Evolutionary conservation across 2,797 vertebrate genomes (phyloP), one percentile per base, ranked within the genome.

Genomic region (Xenops minutus): DNA sequence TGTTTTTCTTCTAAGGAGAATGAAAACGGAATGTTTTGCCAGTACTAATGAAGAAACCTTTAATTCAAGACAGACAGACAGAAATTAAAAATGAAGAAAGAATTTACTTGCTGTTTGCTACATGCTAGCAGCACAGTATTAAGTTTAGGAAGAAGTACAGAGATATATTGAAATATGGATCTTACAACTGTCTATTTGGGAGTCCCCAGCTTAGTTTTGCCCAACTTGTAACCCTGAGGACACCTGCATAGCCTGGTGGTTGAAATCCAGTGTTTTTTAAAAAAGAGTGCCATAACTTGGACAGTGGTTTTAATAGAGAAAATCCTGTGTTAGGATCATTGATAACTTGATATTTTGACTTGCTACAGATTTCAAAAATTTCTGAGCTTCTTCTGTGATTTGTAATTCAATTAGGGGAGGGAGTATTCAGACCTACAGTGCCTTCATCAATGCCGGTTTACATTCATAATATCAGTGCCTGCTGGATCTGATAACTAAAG

Each of bases 251-350:
- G 5, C 22, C 48, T 23, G 4, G 3, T 66, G 16, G 2, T 23
- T 51, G 36, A 24, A 84, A 71, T 52, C 5, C 14, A 61, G 9
- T 4, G 24, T 48, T 80, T 43, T 74, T 34, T 44, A 86, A 41
- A 23, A 79, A 79, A 49, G 4, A 7, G 11, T 66, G 5, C 7
- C 3, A 0, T 54, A 18, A 7, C 3, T 69, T 24, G 9, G 22
- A 6, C 17, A 58, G 24, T 52, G 9, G 2, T 27, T 79, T 82
- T 64, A 55, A 37, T 52, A 48, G 77, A 78, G 29, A 79, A 87
- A 82, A 43, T 64, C 16, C 8, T 14, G 7, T 9, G 68, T 56
- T 72, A 12, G 8, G 7, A 44, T 61, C 10, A 29, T 4, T n/a
- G 14, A 12, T 63, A 51, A 67, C 11, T 67, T 24, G 10, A 72